Evolutionary conservation across 2,113 vertebrate species (phyloP), one percentile per base, ranked within the genome.

Genomic region (Gavialis gangeticus): DNA sequence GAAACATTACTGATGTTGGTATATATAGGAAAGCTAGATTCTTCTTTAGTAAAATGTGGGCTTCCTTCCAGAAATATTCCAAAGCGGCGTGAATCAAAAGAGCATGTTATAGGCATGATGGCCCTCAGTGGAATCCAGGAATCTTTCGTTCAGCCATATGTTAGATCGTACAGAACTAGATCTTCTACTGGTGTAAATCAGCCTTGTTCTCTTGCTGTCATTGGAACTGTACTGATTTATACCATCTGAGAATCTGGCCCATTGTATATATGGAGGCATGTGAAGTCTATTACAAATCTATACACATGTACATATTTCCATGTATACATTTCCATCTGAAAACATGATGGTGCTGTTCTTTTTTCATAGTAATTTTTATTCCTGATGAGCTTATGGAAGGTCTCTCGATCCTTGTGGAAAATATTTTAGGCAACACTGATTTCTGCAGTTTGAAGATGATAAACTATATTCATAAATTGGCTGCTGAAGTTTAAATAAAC

Each of bases 401-500:
- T 14, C 34, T 19, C 25, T 76, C 34, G 73, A 92, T 85, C 83
- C 85, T 83, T 37, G 86, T 73, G 85, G 64, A 90, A 73, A 46
- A 46, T 46, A 46, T 94, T 95, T 92, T 92, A 84, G 93, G 88
- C 92, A 91, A 95, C 87, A 88, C 95, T 93, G 91, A 87, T 96
- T 94, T 91, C 60, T 34, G 94, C 84, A 96, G 96, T 95, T 92
- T 95, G 95, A 95, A 96, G 94, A 96, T 86, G 90, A 93, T 92
- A 97, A 94, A 79, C 55, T 97, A 92, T 94, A 79, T 97, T 97
- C 93, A 95, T 94, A 97, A 97, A 95, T 96, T 96, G 95, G 93
- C 93, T 96, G 91, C 90, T 95, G 96, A 92, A 91, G 86, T 97
- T 97, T 95, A 95, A 97, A 97, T 97, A 94, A 93, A 77, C 83